Evolutionary conservation across 2,113 vertebrate genomes (phyloP).

Genomic region (Ondatra zibethicus): DNA sequence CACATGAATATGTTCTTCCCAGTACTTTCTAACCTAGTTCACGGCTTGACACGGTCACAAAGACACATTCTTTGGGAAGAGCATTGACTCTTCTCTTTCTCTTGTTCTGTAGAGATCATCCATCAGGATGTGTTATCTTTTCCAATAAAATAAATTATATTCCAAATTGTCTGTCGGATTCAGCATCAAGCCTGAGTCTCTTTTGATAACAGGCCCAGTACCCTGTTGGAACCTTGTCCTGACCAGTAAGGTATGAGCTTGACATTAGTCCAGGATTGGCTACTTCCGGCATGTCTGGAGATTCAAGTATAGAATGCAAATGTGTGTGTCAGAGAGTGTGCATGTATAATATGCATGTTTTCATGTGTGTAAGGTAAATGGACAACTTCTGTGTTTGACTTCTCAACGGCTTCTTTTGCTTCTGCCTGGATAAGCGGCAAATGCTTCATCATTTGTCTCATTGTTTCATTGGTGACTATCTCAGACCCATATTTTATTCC

Average conservation of each 20-base stretch:
- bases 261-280: neutral
- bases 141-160: neutral
- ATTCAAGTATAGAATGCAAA: neutral
- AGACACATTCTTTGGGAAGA: neutral
- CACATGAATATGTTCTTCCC: neutral
- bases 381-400: neutral
- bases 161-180: neutral
- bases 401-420: neutral
- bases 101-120: neutral
- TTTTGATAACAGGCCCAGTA: neutral
- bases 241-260: neutral
- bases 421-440: neutral
- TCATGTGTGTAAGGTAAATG: neutral
- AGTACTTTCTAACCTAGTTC: neutral
- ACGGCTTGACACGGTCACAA: neutral
- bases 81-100: neutral
- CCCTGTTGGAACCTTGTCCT: neutral
- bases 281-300: neutral
- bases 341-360: neutral
- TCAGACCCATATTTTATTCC: neutral
- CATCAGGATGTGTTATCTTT: neutral
- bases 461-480: neutral
- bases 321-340: neutral
- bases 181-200: neutral
- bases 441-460: neutral